phyloP scores from a whole-genome alignment of 2,888 invertebrate genomes.

The Oxycera nigricornis region DNA sequence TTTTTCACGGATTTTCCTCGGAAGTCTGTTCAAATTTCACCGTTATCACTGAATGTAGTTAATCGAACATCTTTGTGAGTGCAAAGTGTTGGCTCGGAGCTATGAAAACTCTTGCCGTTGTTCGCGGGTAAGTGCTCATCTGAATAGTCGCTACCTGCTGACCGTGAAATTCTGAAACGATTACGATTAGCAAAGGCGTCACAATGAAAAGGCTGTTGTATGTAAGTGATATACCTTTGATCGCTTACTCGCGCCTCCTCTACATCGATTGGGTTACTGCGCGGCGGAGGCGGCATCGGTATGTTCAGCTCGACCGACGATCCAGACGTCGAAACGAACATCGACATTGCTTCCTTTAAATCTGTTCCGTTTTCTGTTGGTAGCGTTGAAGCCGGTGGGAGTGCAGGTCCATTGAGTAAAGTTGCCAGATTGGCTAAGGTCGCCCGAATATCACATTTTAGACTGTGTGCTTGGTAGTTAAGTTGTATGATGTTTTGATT shows the following conservation, averaged over 20 bases:
- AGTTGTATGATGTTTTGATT: constrained; percentile 96
- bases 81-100: constrained; percentile 47
- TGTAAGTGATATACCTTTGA: constrained; percentile 43
- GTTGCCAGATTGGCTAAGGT: constrained; percentile 58
- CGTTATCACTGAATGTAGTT: constrained; percentile 30
- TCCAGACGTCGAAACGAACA: constrained; percentile 52
- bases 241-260: constrained; percentile 24
- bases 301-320: constrained; percentile 59
- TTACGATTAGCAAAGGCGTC: background rate
- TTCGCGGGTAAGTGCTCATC: constrained; percentile 52
- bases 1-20: too few species aligned
- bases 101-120: constrained; percentile 42
- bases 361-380: background rate
- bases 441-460: constrained; percentile 54
- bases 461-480: constrained; percentile 56
- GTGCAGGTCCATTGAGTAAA: constrained; percentile 51
- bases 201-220: too few species aligned
- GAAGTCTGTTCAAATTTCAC: too few species aligned
- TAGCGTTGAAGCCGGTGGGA: background rate
- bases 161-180: constrained; percentile 50
- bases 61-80: constrained; percentile 3
- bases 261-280: constrained; percentile 40
- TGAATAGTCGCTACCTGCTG: constrained; percentile 59
- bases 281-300: constrained; percentile 50
- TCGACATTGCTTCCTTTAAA: background rate